These are phyloP conservation scores for Okamejei kenojei DNA, from an alignment of 2,797 vertebrate species.

Conservation along the genomic window DNA sequence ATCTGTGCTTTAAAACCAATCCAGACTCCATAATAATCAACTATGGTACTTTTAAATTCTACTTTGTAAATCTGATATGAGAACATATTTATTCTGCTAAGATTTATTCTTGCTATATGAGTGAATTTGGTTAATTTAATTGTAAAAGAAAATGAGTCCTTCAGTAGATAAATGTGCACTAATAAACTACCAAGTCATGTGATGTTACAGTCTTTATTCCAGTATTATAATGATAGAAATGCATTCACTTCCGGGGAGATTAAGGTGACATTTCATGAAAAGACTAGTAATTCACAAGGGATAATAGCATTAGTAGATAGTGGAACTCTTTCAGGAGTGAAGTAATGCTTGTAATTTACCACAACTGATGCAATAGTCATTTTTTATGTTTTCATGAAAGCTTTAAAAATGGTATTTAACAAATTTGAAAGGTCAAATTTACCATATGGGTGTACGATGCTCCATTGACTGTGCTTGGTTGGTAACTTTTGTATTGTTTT, in stretches of 20 bases:
- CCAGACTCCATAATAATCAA: neutral
- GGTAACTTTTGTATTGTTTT: neutral
- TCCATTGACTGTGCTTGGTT: neutral
- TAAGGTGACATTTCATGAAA: neutral
- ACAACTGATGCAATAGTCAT: neutral
- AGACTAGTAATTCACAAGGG: neutral
- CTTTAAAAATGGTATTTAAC: neutral
- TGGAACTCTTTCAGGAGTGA: constrained; percentile 7
- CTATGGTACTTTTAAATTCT: neutral
- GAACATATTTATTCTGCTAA: neutral
- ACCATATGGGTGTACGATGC: neutral
- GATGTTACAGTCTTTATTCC: neutral
- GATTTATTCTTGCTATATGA: neutral
- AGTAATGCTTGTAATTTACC: constrained; percentile 25
- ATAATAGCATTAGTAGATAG: neutral
- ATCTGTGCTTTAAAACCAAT: neutral
- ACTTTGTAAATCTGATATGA: neutral
- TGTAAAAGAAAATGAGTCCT: constrained; percentile 1
- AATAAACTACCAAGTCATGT: neutral
- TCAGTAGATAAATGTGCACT: neutral
- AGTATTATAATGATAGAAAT: neutral
- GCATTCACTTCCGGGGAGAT: neutral
- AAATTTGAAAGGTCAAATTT: constrained; percentile 20
- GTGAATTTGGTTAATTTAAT: neutral
- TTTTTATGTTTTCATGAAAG: constrained; percentile 1